phyloP scores from a whole-genome alignment of 2,113 vertebrate genomes.

The Pleuronectes platessa region DNA sequence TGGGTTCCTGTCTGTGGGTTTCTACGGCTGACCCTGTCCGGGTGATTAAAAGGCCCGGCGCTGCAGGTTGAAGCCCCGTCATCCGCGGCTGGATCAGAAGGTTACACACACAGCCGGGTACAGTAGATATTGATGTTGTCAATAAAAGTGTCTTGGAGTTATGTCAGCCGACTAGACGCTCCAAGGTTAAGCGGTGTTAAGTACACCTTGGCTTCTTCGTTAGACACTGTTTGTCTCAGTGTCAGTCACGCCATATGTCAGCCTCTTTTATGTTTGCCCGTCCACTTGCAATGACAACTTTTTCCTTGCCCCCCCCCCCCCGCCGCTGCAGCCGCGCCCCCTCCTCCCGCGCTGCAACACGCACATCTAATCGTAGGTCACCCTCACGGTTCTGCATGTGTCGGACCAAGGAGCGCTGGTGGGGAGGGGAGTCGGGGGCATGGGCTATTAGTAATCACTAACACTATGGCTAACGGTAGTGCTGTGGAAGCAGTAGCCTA shows the following conservation, averaged over 20 bases:
- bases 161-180: conserved; percentile 80
- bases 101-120: conserved; percentile 59
- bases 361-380: conserved; percentile 78
- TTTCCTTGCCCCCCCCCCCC: conserved; percentile 44
- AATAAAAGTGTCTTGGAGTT: conserved; percentile 76
- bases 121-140: conserved; percentile 78
- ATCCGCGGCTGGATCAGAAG: conserved; percentile 66
- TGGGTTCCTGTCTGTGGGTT: conserved; percentile 75
- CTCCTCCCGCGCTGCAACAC: conserved; percentile 17
- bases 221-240: conserved; percentile 79
- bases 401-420: conserved; percentile 88
- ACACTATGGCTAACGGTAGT: conserved; percentile 65
- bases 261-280: conserved; percentile 88
- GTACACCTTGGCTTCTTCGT: conserved; percentile 71
- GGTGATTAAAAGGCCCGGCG: conserved; percentile 63
- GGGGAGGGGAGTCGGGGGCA: conserved; percentile 53
- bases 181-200: conserved; percentile 84
- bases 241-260: conserved; percentile 84
- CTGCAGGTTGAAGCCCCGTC: conserved; percentile 56
- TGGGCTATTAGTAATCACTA: conserved; percentile 74
- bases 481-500: conserved; percentile 70
- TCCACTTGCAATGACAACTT: conserved; percentile 79
- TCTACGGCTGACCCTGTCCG: conserved; percentile 68
- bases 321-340: neutral
- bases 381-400: conserved; percentile 87